phyloP scores from a whole-genome alignment of 2,797 vertebrate genomes.

The Ptychobarbus kaznakovi region DNA sequence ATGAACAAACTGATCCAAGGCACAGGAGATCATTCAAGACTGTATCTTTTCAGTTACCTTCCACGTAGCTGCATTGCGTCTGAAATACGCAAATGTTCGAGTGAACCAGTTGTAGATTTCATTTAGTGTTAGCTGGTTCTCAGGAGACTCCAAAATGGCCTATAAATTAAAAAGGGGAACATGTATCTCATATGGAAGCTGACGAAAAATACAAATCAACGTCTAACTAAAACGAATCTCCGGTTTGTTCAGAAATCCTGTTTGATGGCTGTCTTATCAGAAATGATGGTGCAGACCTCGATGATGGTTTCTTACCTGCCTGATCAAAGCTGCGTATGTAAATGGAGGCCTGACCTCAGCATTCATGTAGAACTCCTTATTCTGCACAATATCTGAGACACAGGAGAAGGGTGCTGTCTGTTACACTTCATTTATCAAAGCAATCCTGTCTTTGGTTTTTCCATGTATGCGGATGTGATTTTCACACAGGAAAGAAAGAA shows the following conservation, averaged over 20 bases:
- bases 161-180: slow-evolving; percentile 64
- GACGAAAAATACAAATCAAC: not conserved
- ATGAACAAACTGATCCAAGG: not conserved
- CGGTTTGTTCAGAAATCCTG: not conserved
- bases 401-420: not conserved
- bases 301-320: slow-evolving; percentile 86
- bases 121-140: slow-evolving; percentile 98
- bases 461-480: not conserved
- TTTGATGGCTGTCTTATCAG: not conserved
- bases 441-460: not conserved
- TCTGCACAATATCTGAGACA: slow-evolving; percentile 93
- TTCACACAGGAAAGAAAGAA: too few species aligned
- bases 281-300: not conserved
- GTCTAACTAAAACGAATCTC: not conserved
- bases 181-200: not conserved
- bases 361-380: slow-evolving; percentile 99
- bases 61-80: slow-evolving; percentile 98
- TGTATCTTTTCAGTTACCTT: slow-evolving; percentile 81
- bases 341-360: slow-evolving; percentile 98
- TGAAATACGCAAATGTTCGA: slow-evolving; percentile 97
- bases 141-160: slow-evolving; percentile 98
- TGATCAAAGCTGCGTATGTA: slow-evolving; percentile 98
- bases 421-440: not conserved
- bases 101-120: slow-evolving; percentile 99
- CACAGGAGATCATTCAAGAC: not conserved